These are phyloP conservation scores for Agriopis marginaria DNA, from an alignment of 2,888 invertebrate species.

Conservation along the genomic window DNA sequence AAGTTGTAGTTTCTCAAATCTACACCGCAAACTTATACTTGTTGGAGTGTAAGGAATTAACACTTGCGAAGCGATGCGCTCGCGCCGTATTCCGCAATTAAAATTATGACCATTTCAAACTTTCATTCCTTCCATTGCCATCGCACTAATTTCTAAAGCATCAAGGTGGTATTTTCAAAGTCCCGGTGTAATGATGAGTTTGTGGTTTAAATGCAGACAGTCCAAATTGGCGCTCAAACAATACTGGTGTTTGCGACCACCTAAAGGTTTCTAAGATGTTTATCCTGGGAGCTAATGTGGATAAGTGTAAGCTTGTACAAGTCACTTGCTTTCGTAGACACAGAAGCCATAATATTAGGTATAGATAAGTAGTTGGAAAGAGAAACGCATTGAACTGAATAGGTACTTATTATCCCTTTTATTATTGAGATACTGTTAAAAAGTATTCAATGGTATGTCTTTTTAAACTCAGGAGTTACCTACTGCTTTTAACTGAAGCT, in stretches of 20 bases:
- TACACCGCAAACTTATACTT: background rate
- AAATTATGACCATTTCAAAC: constrained; percentile 58
- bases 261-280: constrained; percentile 74
- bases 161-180: constrained; percentile 52
- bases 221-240: constrained; percentile 79
- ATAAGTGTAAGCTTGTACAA: constrained; percentile 23
- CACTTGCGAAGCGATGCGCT: constrained; percentile 70
- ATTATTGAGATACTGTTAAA: too few species aligned
- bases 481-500: too few species aligned
- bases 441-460: too few species aligned
- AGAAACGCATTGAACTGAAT: too few species aligned
- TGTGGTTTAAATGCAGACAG: constrained; percentile 60
- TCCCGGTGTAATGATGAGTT: constrained; percentile 45
- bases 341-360: too few species aligned
- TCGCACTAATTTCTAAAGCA: constrained; percentile 27
- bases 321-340: background rate
- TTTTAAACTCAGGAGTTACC: too few species aligned
- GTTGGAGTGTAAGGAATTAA: constrained; percentile 64
- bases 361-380: too few species aligned
- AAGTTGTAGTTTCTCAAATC: background rate
- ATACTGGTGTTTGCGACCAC: constrained; percentile 81
- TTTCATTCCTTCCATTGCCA: background rate
- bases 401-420: too few species aligned
- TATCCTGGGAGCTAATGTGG: constrained; percentile 49
- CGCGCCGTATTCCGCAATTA: constrained; percentile 74